phyloP scores from a whole-genome alignment of 2,888 invertebrate genomes.

The Geotrupes spiniger region DNA sequence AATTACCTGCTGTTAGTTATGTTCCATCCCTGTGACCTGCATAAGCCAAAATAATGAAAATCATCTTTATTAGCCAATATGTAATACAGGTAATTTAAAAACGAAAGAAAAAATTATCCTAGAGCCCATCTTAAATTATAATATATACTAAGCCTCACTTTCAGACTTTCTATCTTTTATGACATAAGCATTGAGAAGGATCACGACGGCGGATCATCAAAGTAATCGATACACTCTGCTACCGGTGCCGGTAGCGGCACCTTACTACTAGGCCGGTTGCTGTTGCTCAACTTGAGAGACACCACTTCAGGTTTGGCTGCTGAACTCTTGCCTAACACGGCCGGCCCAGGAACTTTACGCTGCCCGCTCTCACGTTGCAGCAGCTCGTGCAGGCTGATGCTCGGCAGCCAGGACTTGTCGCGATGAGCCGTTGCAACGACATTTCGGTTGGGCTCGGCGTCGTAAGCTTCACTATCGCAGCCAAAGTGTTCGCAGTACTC shows the following conservation, averaged over 20 bases:
- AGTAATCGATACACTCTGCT: conserved; percentile 37
- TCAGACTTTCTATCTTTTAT: too few species aligned
- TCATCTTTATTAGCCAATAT: too few species aligned
- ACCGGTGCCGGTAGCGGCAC: conserved; percentile 24
- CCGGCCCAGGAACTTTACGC: conserved; percentile 74
- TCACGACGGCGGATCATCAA: conserved; percentile 34
- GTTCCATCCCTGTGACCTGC: too few species aligned
- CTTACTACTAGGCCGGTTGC: conserved; percentile 27
- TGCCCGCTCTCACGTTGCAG: conserved; percentile 76
- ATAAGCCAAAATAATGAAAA: too few species aligned
- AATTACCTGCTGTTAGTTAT: too few species aligned
- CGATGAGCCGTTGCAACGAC: conserved; percentile 82
- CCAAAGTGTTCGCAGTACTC: conserved; percentile 95
- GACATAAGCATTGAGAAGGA: neutral
- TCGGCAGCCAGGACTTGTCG: conserved; percentile 82
- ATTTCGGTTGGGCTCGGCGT: conserved; percentile 92
- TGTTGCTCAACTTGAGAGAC: conserved; percentile 36
- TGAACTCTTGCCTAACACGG: conserved; percentile 13
- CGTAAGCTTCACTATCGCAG: conserved; percentile 90
- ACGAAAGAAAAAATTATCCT: too few species aligned
- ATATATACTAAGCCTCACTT: too few species aligned
- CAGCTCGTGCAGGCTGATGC: conserved; percentile 79
- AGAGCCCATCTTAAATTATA: too few species aligned
- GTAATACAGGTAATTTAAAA: too few species aligned
- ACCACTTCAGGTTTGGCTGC: conserved; percentile 38